Base-by-base conservation (phyloP, 2,888 invertebrate species). In the Xanthorhoe spadicearia region DNA sequence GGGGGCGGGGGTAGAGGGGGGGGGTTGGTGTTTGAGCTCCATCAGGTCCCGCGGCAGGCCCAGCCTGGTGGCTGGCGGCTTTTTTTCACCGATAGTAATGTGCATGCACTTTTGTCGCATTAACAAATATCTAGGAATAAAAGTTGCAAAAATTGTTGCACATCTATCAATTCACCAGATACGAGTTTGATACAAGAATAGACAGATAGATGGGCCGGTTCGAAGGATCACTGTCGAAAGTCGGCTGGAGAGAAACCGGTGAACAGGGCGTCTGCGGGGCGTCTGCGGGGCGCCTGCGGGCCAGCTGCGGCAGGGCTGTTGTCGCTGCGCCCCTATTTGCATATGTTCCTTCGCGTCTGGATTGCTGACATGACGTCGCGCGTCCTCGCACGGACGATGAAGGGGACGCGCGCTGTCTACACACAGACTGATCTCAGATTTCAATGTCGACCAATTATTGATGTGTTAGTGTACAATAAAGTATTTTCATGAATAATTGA, bases 321-420 rank as follows among this genome's bases (percentile, higher is more conserved):
- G 8, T 38, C 4, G 23, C 13, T 38, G 19, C 62, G 71, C 80
- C 80, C 79, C 68, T 80, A 80, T 80, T 80, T 80, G 77, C 79
- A 77, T 76, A 77, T 77, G 74, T 76, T 74, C 75, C 70, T 74
- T 76, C 67, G 65, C 52, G 52, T 23, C 56, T n/a, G 56, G 65
- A 64, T 35, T 63, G 72, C 73, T 75, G 74, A 72, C 69, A 62
- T 64, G 28, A 10, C 43, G 43, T 9, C 46, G 32, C 32, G 51
- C 13, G n/a, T 23, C 58, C 68, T 51, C 55, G 49, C 32, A 50
- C 61, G 52, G 55, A 43, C 15, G n/a, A 55, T 55, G 23, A 54
- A 54, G 46, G 35, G 35, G 15, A 54, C 8, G 35, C 10, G 35
- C 53, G 35, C 15, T 43, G 17, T 15, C 48, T 15, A 1, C 15